Evolutionary conservation across 1,140 invertebrate species (phyloP), one percentile per base, ranked within the genome.

Genomic region (Ostrea edulis): DNA sequence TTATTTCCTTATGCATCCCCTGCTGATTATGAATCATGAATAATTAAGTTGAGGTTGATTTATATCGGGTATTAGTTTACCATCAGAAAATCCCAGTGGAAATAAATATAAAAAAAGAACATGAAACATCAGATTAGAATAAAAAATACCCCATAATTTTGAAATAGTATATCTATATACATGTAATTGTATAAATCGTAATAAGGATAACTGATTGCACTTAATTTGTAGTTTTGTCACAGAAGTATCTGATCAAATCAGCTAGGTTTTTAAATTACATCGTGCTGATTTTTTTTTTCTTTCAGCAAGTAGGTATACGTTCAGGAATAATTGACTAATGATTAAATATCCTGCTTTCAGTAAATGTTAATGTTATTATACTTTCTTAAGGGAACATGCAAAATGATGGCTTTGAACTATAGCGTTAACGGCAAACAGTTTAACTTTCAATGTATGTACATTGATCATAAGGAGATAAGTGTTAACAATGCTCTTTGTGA

Each of bases 401-500:
- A 29, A 77, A 77, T 77, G 68, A 77, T 77, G 68, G 68, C 68
- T 77, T 77, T 77, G 9, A 77, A 25, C 68, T 77, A n/a, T 62
- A 29, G 65, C 25, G 8, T 77, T 77, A 77, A 77, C 22, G 12
- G 12, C 68, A 12, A 77, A 77, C 68, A 77, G 29, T 77, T 25
- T 68, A 25, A 68, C 68, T 77, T 77, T 77, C 12, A 12, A 35
- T 77, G 9, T 35, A 35, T 71, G n/a, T 77, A 29, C 14, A 14
- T 14, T 17, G 68, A 77, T 77, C 68, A 77, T 14, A 25, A 35
- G 29, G 25, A 77, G 29, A 77, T 77, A 77, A 77, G 25, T 77
- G 68, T 77, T 77, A 35, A 77, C 68, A 77, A 77, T 62, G 8
- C 68, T 77, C 29, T 77, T 77, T 77, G 68, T 77, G 68, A 77